Evolutionary conservation across 2,797 vertebrate species (phyloP).

Genomic region (Aulostomus chinensis): DNA sequence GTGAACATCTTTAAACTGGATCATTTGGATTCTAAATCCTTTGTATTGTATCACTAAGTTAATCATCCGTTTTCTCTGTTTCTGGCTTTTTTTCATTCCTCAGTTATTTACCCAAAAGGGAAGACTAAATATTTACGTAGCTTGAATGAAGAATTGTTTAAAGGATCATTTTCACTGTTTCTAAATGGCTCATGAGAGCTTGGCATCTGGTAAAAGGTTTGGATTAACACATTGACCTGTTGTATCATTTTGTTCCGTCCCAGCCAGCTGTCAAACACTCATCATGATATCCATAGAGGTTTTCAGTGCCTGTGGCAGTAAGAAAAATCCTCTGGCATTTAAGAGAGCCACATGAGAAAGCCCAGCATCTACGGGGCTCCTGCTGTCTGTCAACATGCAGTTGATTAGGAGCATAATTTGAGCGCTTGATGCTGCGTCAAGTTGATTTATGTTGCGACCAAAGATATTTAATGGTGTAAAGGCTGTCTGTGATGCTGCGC

Average conservation of each 20-base stretch:
- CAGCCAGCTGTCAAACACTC: not conserved
- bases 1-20: not conserved
- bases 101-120: not conserved
- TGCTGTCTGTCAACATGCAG: conserved; percentile 13
- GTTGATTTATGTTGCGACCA: conserved; percentile 36
- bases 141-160: conserved; percentile 1
- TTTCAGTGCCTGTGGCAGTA: conserved; percentile 7
- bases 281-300: conserved; percentile 13
- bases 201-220: conserved; percentile 5
- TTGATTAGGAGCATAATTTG: conserved; percentile 8
- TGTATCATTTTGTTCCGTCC: conserved; percentile 14
- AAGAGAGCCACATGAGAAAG: not conserved
- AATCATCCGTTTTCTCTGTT: not conserved
- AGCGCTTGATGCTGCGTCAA: conserved; percentile 16
- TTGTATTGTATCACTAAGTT: no score
- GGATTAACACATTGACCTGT: conserved; percentile 38
- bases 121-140: not conserved
- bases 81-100: not conserved
- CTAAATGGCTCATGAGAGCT: not conserved
- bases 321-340: conserved; percentile 7
- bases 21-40: not conserved
- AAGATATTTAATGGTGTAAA: conserved; percentile 17
- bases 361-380: not conserved
- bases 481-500: conserved; percentile 26
- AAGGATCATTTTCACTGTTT: conserved; percentile 3